Evolutionary conservation across 2,888 invertebrate genomes (phyloP), one percentile per base, ranked within the genome.

Genomic region (Parnassius apollo): DNA sequence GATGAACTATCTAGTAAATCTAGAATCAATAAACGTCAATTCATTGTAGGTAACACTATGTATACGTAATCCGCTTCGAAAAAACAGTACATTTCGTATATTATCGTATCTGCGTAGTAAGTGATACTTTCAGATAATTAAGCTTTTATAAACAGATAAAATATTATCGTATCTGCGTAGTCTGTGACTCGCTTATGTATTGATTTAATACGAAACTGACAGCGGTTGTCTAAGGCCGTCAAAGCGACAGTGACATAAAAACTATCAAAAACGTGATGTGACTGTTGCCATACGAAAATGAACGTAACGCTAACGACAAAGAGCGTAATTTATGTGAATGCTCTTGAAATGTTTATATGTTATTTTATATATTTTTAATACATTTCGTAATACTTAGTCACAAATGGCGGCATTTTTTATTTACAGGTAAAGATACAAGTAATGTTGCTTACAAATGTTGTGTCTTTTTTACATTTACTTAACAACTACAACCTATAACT

Each of bases 191-290:
- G 7, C 42, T 42, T 42, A 42, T 1, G 42, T 42, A 42, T 42
- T 42, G 42, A 42, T 42, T 9, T 42, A 42, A 44, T 25, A 59
- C 44, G 4, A n/a, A 59, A 44, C n/a, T 53, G 53, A 59, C 59
- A 48, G 48, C 49, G n/a, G 53, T 48, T 22, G 49, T 42, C 18
- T 13, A 52, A 60, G 54, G 2, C 25, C 49, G 54, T 60, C 42
- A 59, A 46, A 42, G 53, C 52, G 48, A 53, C 46, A 54, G n/a
- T 59, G 54, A 54, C 42, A 54, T 54, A 48, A 60, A 54, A 22
- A 53, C 56, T 56, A 53, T 59, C 59, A 48, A 59, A 35, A 59
- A 52, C 48, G 35, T 42, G 25, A 53, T 13, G 18, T 9, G n/a
- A 25, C 49, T 18, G 10, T 13, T n/a, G 35, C 10, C 48, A 48